Evolutionary conservation across 2,888 invertebrate species (phyloP).

Genomic region (Oxycera nigricornis): DNA sequence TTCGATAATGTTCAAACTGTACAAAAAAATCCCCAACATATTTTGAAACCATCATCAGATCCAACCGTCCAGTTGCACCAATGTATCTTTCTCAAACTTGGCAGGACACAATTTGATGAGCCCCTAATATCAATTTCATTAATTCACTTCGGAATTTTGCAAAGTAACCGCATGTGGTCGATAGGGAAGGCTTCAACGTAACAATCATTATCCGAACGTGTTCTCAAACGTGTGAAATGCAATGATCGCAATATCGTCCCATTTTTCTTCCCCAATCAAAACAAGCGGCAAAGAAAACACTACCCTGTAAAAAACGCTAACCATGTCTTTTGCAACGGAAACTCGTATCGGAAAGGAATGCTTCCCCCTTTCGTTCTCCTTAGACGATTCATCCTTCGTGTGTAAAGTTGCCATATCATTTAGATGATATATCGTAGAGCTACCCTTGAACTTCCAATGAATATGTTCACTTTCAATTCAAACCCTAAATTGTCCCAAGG

Average conservation of each 20-base stretch:
- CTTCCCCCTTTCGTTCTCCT: background rate
- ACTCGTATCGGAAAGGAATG: no score
- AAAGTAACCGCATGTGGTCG: slow-evolving; percentile 17
- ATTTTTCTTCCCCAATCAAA: slow-evolving; percentile 28
- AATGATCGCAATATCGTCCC: background rate
- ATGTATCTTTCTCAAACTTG: background rate
- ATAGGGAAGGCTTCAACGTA: background rate
- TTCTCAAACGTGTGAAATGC: slow-evolving; percentile 24
- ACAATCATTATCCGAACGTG: background rate
- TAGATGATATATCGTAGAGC: background rate
- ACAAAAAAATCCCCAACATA: no score
- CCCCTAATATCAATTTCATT: background rate
- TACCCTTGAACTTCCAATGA: slow-evolving; percentile 9
- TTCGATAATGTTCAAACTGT: no score
- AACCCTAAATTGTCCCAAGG: background rate
- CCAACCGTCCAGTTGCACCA: no score
- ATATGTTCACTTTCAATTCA: background rate
- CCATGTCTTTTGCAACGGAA: no score
- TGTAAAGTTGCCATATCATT: background rate
- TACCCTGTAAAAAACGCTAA: no score
- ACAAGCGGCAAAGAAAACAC: background rate
- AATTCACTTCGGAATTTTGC: background rate
- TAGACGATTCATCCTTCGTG: no score
- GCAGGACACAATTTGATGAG: background rate
- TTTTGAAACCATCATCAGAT: no score